phyloP scores from a whole-genome alignment of 2,797 vertebrate species.

The Remorina albescens region DNA sequence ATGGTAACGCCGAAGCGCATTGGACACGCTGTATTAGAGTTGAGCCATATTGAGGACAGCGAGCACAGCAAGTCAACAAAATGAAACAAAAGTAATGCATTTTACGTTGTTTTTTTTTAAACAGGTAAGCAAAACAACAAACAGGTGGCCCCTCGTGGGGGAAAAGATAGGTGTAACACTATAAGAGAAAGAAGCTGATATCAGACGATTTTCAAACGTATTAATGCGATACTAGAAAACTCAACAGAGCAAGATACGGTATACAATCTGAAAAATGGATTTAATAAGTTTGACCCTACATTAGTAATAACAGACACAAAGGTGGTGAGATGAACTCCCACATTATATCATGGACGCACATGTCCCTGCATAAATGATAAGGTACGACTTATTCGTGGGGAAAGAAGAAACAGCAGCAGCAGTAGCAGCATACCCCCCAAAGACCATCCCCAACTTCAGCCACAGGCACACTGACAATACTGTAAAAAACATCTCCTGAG shows the following conservation, averaged over 20 bases:
- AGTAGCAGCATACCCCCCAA: constrained; percentile 32
- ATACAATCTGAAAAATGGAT: accelerated
- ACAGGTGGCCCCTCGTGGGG: background rate
- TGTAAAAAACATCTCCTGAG: constrained; percentile 61
- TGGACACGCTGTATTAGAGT: constrained; percentile 57
- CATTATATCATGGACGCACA: background rate
- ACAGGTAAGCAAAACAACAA: background rate
- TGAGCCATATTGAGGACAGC: constrained; percentile 28
- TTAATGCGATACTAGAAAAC: background rate
- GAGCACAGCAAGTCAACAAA: constrained; percentile 17
- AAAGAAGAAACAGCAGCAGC: too few relatives aligned
- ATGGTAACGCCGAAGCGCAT: constrained; percentile 79
- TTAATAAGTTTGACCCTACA: background rate
- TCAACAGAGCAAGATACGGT: background rate
- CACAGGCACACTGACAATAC: constrained; percentile 56
- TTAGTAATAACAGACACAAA: background rate
- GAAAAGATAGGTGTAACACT: background rate
- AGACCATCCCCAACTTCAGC: constrained; percentile 50
- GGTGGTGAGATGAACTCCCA: background rate
- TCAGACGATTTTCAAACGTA: background rate
- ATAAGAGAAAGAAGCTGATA: background rate
- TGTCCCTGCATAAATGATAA: constrained; percentile 3
- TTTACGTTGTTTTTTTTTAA: background rate
- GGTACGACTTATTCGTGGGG: constrained; percentile 19
- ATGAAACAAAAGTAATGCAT: background rate